Evolutionary conservation across 2,113 vertebrate species (phyloP).

Genomic region (Otis tarda): DNA sequence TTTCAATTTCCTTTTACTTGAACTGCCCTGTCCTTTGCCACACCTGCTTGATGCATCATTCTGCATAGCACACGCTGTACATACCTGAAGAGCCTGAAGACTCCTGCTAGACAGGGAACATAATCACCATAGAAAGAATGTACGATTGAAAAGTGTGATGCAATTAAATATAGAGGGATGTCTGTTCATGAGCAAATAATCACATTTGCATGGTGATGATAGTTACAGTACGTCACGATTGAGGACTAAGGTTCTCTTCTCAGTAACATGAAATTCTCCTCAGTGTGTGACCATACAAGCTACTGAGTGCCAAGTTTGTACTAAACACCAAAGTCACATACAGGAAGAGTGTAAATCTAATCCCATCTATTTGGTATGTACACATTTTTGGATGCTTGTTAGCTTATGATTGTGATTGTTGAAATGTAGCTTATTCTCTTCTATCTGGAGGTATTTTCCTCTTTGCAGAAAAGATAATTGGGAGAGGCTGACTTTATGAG

Average conservation of each 20-base stretch:
- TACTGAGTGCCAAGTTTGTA: not conserved
- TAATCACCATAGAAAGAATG: not conserved
- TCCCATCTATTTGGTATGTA: not conserved
- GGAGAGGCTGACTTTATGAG: constrained; percentile 31
- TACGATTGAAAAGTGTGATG: not conserved
- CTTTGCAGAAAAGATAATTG: not conserved
- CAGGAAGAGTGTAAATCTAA: not conserved
- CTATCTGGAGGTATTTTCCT: not conserved
- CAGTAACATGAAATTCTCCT: not conserved
- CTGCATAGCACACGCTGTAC: not conserved
- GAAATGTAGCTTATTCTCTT: not conserved
- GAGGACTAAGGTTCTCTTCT: not conserved
- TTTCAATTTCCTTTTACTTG: constrained; percentile 57
- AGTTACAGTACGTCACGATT: not conserved
- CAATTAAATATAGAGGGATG: not conserved
- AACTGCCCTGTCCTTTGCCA: constrained; percentile 36
- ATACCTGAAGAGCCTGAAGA: not conserved
- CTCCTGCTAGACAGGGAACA: not conserved
- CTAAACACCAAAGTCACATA: not conserved
- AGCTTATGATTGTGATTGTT: not conserved
- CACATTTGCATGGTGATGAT: not conserved
- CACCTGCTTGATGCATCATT: constrained; percentile 33
- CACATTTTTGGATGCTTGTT: not conserved
- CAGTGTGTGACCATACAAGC: not conserved
- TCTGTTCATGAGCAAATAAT: not conserved